These are phyloP conservation scores for Paralichthys olivaceus DNA, from an alignment of 2,113 vertebrate genomes.

Conservation along the genomic window DNA sequence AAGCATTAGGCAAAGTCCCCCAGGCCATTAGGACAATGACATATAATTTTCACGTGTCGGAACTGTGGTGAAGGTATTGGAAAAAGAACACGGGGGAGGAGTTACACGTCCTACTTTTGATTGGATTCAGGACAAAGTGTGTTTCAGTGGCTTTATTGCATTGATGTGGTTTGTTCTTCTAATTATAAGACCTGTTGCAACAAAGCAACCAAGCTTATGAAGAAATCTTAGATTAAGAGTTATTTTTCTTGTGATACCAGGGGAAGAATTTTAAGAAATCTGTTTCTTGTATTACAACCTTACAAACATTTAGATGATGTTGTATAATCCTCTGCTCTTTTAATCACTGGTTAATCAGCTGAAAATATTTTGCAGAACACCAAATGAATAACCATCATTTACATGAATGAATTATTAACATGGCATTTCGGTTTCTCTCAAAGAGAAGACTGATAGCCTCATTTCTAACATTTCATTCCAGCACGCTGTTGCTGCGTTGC, in stretches of 20 bases:
- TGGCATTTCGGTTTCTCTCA: conserved; percentile 42
- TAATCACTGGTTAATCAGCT: conserved; percentile 41
- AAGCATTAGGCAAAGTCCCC: conserved; percentile 78
- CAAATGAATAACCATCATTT: conserved; percentile 31
- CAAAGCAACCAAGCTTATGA: conserved; percentile 14
- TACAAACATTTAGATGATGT: conserved; percentile 25
- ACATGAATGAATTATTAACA: conserved; percentile 51
- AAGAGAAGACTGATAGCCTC: conserved; percentile 44
- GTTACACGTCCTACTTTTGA: conserved; percentile 36
- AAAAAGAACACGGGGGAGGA: conserved; percentile 37
- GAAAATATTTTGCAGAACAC: conserved; percentile 20
- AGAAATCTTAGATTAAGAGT: conserved; percentile 8
- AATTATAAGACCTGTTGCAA: conserved; percentile 22
- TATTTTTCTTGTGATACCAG: neutral
- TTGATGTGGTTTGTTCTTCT: conserved; percentile 21
- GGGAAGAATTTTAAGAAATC: conserved; percentile 1
- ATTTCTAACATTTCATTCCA: conserved; percentile 66
- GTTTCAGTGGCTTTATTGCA: conserved; percentile 55
- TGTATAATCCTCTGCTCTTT: conserved; percentile 29
- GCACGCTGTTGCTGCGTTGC: conserved; percentile 48
- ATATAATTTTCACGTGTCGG: conserved; percentile 69
- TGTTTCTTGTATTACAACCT: conserved; percentile 17
- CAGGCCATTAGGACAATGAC: conserved; percentile 66
- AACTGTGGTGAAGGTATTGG: conserved; percentile 50
- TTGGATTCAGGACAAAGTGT: conserved; percentile 46